These are phyloP conservation scores for Rhagium mordax DNA, from an alignment of 2,888 invertebrate genomes.

Conservation along the genomic window DNA sequence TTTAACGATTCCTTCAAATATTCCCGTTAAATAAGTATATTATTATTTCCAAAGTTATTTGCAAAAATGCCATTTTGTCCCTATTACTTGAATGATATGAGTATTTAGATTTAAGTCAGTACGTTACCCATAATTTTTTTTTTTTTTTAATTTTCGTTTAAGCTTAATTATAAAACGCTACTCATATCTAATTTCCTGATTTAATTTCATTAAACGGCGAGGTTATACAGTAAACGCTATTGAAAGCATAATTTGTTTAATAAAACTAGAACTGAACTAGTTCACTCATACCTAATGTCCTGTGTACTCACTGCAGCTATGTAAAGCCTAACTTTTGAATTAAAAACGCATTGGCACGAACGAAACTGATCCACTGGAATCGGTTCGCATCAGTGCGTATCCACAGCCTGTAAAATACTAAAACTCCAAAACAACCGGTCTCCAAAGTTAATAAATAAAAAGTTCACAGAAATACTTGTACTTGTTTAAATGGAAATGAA, in stretches of 20 bases:
- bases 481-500: constrained; percentile 34
- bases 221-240: neutral
- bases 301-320: neutral
- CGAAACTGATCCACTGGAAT: constrained; percentile 9
- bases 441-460: constrained; percentile 39
- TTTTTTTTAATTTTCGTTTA: neutral
- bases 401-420: constrained; percentile 37
- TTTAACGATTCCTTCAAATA: too few species aligned
- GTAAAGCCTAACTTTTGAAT: neutral
- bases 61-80: too few species aligned
- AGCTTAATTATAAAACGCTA: too few species aligned
- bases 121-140: neutral
- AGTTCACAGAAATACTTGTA: constrained; percentile 36
- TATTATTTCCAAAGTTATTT: too few species aligned
- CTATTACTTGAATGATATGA: too few species aligned
- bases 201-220: neutral
- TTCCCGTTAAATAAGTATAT: too few species aligned
- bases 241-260: neutral
- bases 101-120: too few species aligned
- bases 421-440: constrained; percentile 38
- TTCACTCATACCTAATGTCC: neutral
- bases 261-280: neutral
- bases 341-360: constrained; percentile 16
- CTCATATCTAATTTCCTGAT: too few species aligned
- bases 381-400: constrained; percentile 20